Percentiles rank a stretch among this genome's conserved stretches.
Evolutionary conservation across 2,888 invertebrate genomes (phyloP).

Genomic region (Pyrrhia umbra): DNA sequence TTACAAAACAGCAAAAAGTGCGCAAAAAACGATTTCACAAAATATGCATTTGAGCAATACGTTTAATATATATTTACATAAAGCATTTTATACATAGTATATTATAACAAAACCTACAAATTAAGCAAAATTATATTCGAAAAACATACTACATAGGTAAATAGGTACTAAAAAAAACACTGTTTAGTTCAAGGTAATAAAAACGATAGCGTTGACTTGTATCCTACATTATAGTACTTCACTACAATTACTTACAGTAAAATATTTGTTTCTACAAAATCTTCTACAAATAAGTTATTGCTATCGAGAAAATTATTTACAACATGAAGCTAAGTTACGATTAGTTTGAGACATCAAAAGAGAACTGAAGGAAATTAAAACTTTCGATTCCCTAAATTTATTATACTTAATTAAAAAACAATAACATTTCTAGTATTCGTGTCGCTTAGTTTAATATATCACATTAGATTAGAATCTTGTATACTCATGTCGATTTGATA

Average conservation of each 20-base stretch:
- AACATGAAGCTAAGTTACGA: conserved; percentile 70
- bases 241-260: conserved; percentile 63
- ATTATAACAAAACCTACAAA: conserved; percentile 58
- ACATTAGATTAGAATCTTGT: conserved; percentile 89
- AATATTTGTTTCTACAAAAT: conserved; percentile 69
- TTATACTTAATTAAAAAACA: conserved; percentile 68
- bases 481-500: conserved; percentile 71
- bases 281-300: conserved; percentile 80
- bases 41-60: conserved; percentile 90
- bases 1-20: conserved; percentile 89
- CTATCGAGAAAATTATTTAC: conserved; percentile 80
- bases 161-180: conserved; percentile 34
- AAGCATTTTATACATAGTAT: conserved; percentile 80
- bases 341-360: conserved; percentile 80
- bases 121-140: conserved; percentile 47
- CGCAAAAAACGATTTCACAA: conserved; percentile 89
- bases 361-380: conserved; percentile 74
- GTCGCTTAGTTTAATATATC: conserved; percentile 83
- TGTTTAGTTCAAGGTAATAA: conserved; percentile 21
- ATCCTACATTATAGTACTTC: conserved; percentile 51
- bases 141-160: conserved; percentile 33
- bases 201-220: conserved; percentile 48
- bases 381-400: conserved; percentile 57
- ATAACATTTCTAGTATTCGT: conserved; percentile 75
- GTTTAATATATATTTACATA: conserved; percentile 88